These are phyloP conservation scores for Haliaeetus leucogaster DNA, from an alignment of 2,113 vertebrate genomes.

Conservation along the genomic window DNA sequence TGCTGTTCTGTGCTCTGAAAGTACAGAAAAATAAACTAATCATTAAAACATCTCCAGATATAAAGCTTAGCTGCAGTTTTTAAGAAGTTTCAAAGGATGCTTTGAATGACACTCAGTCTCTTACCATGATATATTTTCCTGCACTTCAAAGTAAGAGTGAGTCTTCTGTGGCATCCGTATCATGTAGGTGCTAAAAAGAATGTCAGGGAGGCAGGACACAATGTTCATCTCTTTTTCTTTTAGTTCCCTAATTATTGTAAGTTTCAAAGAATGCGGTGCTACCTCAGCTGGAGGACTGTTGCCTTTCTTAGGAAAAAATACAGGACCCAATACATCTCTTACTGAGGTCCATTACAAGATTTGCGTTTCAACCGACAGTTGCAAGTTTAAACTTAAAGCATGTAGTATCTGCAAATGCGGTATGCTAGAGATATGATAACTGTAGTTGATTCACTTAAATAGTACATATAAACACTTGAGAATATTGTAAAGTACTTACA, in stretches of 20 bases:
- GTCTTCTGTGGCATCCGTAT: not conserved
- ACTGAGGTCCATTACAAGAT: not conserved
- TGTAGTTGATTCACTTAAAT: not conserved
- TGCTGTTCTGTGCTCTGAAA: not conserved
- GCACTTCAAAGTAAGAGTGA: slow-evolving; percentile 19
- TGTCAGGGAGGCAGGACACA: not conserved
- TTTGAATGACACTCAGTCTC: slow-evolving; percentile 35
- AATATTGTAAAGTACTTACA: not conserved
- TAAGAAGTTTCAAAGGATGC: slow-evolving; percentile 19
- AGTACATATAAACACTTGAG: not conserved
- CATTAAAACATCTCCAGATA: slow-evolving; percentile 14
- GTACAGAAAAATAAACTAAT: slow-evolving; percentile 4
- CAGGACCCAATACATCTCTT: not conserved
- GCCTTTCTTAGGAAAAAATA: not conserved
- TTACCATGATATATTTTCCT: slow-evolving; percentile 1
- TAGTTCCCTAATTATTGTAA: not conserved
- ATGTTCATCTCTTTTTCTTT: not conserved
- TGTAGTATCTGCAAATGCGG: not conserved
- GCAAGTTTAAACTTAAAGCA: not conserved
- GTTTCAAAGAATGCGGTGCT: not conserved
- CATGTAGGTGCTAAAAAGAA: not conserved
- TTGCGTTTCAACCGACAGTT: not conserved
- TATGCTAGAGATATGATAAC: not conserved
- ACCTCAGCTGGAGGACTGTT: not conserved
- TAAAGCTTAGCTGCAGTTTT: slow-evolving; percentile 4